phyloP scores from a whole-genome alignment of 1,140 invertebrate genomes.

The Lucilia sericata region DNA sequence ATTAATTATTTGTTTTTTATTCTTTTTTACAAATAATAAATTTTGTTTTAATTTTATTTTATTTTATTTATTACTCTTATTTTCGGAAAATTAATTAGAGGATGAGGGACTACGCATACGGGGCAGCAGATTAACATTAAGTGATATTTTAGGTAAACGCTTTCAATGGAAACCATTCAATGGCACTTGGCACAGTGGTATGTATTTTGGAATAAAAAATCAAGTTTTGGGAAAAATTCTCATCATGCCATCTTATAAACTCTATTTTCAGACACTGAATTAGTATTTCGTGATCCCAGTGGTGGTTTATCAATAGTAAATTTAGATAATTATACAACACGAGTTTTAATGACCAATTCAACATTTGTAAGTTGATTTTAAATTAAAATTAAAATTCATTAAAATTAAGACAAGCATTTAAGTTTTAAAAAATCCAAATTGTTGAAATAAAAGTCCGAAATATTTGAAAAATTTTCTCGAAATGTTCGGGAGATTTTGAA shows the following conservation, averaged over 20 bases:
- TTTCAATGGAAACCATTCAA: conserved; percentile 78
- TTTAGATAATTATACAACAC: conserved; percentile 76
- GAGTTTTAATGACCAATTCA: conserved; percentile 80
- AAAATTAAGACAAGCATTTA: no score
- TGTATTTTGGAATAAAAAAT: conserved; percentile 50
- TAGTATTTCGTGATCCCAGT: conserved; percentile 77
- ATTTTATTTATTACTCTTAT: conserved; percentile 36
- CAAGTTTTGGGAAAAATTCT: no score
- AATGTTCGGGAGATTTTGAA: no score
- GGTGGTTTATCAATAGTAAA: conserved; percentile 81
- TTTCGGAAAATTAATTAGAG: conserved; percentile 49
- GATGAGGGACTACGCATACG: conserved; percentile 77
- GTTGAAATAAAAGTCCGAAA: no score
- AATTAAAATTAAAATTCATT: background rate
- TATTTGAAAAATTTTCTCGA: no score
- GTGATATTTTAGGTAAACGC: conserved; percentile 75
- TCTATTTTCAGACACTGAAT: conserved; percentile 71
- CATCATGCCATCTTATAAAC: no score
- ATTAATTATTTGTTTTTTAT: background rate
- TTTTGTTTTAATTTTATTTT: background rate
- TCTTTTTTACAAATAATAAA: background rate
- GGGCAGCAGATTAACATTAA: conserved; percentile 75
- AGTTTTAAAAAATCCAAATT: no score
- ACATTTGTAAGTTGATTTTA: conserved; percentile 78
- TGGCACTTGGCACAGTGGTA: conserved; percentile 85